Evolutionary conservation across 2,888 invertebrate genomes (phyloP), one percentile per base, ranked within the genome.

Genomic region (Drosophila tripunctata): DNA sequence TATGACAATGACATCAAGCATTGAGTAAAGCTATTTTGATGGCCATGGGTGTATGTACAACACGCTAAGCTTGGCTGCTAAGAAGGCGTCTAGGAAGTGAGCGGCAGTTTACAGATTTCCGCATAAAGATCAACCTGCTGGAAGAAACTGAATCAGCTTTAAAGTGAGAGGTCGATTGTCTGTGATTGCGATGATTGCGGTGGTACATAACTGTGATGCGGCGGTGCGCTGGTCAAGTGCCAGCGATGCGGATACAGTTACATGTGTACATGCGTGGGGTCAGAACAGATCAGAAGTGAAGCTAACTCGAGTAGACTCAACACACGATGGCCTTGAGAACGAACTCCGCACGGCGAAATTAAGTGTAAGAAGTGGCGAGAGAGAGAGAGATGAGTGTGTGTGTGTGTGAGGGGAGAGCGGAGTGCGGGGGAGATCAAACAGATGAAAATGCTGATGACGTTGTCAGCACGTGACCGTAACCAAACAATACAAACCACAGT

Each of bases 231-330:
- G 48, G 27, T 41, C 41, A 27, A 38, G 43, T 35, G 41, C 14
- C 33, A 33, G 36, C 64, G 58, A 75, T 62, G 58, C 78, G 64
- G 52, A 65, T 63, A 66, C 70, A 67, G 76, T 76, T 67, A 70
- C 79, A 74, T 63, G 75, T 62, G 74, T 67, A 70, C 79, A 74
- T 63, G 75, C 65, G 74, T 74, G 77, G 67, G 77, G 48, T 51
- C 47, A 43, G 50, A 35, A 50, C 35, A 14, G 36, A n/a, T n/a
- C n/a, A n/a, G n/a, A n/a, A n/a, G n/a, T n/a, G n/a, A n/a, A n/a
- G 30, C 22, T 10, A 6, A 19, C 44, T 47, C 41, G 50, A 48
- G 56, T 10, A 43, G 40, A 33, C 15, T 40, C 33, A 57, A 50
- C 40, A 12, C n/a, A 12, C 10, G 30, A 3, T 22, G 51, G 54